Base-by-base conservation (phyloP, 2,113 vertebrate genomes). In the Sorex fumeus region DNA sequence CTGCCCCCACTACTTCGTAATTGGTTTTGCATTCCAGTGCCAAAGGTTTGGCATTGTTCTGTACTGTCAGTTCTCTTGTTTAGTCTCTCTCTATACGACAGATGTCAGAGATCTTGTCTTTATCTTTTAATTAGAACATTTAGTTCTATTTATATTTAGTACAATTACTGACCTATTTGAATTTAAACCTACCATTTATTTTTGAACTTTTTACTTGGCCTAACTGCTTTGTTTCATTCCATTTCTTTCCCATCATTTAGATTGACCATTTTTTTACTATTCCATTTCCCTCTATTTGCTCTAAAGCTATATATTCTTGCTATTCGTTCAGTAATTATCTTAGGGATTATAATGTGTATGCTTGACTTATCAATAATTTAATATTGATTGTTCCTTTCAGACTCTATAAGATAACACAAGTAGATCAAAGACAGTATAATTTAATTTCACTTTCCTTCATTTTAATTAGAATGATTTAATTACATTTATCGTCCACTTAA, bases 141-240 rank as follows among this genome's bases (percentile, higher is more conserved):
- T 90, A 80, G 8, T 40, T 40, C 30, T 67, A 25, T 57, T 87
- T 90, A 88, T 88, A 85, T 43, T 92, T 94, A 91, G 84, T 71
- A n/a, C 76, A 71, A 90, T 84, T 27, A 34, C 3, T 80, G 30
- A 72, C 30, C 12, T 85, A 72, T 81, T 66, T 85, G 25, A 77
- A 88, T 77, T 94, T 91, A 81, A 88, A 81, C 80, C 21, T 84
- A 47, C 6, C 32, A 60, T 66, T 85, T 34, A 81, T 45, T 84
- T 60, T 90, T 45, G 77, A 2, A 30, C 6, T 87, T 80, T 80
- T 32, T 84, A 23, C 82, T 89, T 85, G 7, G 78, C 36, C 28
- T 92, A 8, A 30, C 34, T 70, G 6, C 32, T 92, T 84, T 87
- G 16, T 28, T 69, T 57, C 83, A 66, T 74, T 78, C 21, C 16